These are phyloP conservation scores for Ophraella communa DNA, from an alignment of 2,888 invertebrate genomes.

Conservation along the genomic window DNA sequence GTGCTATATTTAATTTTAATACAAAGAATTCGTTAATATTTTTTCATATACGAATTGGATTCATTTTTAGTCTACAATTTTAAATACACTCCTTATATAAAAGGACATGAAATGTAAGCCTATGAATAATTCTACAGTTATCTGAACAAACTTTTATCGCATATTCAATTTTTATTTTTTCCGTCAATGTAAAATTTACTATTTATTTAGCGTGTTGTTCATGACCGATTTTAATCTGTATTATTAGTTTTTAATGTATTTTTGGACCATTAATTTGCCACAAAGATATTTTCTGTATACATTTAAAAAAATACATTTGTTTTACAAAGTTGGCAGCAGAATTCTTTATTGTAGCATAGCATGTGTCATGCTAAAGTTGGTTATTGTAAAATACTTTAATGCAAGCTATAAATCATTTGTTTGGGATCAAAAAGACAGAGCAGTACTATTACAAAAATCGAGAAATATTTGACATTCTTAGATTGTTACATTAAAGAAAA, in stretches of 20 bases:
- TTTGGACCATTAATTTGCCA: not conserved
- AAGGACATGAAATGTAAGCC: too few species aligned
- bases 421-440: not conserved
- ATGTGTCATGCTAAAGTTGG: conserved; percentile 42
- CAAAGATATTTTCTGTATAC: not conserved
- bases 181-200: not conserved
- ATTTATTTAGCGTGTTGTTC: conserved; percentile 41
- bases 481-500: too few species aligned
- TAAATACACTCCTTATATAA: too few species aligned
- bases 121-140: too few species aligned
- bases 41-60: too few species aligned
- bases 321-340: conserved; percentile 40
- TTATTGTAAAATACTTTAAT: conserved; percentile 40
- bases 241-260: not conserved
- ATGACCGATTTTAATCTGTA: not conserved
- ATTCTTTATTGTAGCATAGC: conserved; percentile 41
- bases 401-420: not conserved
- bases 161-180: not conserved
- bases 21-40: too few species aligned
- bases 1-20: too few species aligned
- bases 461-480: too few species aligned
- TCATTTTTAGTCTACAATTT: too few species aligned
- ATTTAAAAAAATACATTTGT: conserved; percentile 42
- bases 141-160: not conserved
- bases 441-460: not conserved